Base-by-base conservation (phyloP, 2,888 invertebrate species). In the Tetragonula carbonaria region DNA sequence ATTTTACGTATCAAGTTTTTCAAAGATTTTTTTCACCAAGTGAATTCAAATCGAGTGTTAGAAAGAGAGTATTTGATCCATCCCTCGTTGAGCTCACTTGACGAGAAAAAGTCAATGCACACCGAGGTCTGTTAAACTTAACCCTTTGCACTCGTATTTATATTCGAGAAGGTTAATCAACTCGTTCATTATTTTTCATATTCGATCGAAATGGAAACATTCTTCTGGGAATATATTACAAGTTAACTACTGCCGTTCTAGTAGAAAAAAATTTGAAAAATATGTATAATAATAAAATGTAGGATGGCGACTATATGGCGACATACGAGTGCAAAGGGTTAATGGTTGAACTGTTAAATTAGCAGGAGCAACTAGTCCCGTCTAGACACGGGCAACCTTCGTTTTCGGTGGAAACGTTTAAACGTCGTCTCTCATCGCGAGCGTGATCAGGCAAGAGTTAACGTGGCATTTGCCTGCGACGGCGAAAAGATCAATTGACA, bases 401-500 rank as follows among this genome's bases (percentile, higher is more conserved):
- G 8, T 4, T 14, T 63, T 45, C 5, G 21, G 33, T 28, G 13
- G 45, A 50, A 73, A 62, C 23, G 59, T 62, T 21, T 23, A 59
- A 50, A 73, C 28, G 50, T 50, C 21, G 53, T 45, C 55, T 18
- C 14, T 33, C 28, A 2, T n/a, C 57, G 65, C 57, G 16, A 51
- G 50, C 23, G 66, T 28, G 38, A 63, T n/a, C 28, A 50, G n/a
- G 53, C 66, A 82, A 75, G 65, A 65, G 77, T 72, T 59, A 76
- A 63, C 76, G 66, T 87, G 89, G 88, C 90, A 90, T 89, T 89
- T 90, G 83, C 77, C 74, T 51, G 28, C 78, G 62, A 45, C 57
- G n/a, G 45, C 13, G 73, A 80, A 82, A 80, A 77, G 88, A 90
- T 88, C 89, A 80, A 90, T 89, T 89, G 89, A 88, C 89, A 90